These are phyloP conservation scores for Drosophila fuyamai DNA, from an alignment of 1,140 invertebrate genomes.

Conservation along the genomic window DNA sequence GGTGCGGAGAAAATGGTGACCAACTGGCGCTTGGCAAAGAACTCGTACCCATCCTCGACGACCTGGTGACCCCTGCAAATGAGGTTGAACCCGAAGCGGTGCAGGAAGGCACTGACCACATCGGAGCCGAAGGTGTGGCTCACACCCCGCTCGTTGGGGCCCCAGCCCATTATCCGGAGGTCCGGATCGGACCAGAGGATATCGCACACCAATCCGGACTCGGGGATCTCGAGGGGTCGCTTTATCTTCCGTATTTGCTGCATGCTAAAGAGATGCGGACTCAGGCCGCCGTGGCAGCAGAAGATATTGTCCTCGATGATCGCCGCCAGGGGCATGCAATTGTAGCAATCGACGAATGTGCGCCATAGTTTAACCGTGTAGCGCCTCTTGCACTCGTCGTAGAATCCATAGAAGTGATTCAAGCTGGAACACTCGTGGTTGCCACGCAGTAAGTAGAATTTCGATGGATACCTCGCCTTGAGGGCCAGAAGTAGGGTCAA, in stretches of 20 bases:
- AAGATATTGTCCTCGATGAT: slow-evolving; percentile 98
- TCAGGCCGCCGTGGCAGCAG: slow-evolving; percentile 97
- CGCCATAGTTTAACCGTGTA: slow-evolving; percentile 99
- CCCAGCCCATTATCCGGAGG: slow-evolving; percentile 93
- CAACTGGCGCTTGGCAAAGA: slow-evolving; percentile 98
- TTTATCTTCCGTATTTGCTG: slow-evolving; percentile 94
- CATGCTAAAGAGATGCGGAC: slow-evolving; percentile 94
- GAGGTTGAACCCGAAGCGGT: slow-evolving; percentile 96
- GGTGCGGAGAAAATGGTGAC: slow-evolving; percentile 97
- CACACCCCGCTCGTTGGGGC: slow-evolving; percentile 97
- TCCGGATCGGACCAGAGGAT: slow-evolving; percentile 99
- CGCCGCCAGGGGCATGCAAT: slow-evolving; percentile 97
- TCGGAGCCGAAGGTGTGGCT: slow-evolving; percentile 97
- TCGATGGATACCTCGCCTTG: slow-evolving; percentile 95
- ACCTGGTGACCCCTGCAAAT: slow-evolving; percentile 99
- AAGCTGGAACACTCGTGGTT: slow-evolving; percentile 94
- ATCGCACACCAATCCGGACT: slow-evolving; percentile 97
- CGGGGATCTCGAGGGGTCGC: slow-evolving; percentile 96
- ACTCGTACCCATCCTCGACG: slow-evolving; percentile 99
- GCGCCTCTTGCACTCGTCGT: slow-evolving; percentile 97
- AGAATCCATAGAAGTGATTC: slow-evolving; percentile 97
- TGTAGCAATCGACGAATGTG: slow-evolving; percentile 95
- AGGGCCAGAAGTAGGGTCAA: slow-evolving; percentile 97
- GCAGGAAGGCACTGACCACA: slow-evolving; percentile 95
- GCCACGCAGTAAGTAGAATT: slow-evolving; percentile 92